Evolutionary conservation across 2,113 vertebrate species (phyloP).

Genomic region (Tangachromis dhanisi): DNA sequence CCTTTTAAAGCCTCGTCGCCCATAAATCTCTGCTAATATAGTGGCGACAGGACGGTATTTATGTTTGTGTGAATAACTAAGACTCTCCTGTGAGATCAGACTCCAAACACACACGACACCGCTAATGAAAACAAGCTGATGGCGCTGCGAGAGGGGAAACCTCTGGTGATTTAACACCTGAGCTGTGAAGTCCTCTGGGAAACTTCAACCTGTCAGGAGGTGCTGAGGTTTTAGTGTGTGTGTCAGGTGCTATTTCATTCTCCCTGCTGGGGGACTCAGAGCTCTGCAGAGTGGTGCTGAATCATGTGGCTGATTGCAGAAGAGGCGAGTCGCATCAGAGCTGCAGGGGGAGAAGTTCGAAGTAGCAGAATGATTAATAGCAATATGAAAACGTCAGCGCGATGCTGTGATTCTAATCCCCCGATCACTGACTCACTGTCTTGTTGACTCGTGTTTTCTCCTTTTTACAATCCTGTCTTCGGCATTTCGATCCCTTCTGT

Average conservation of each 20-base stretch:
- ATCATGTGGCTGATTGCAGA: slow-evolving; percentile 12
- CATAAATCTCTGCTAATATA: neutral
- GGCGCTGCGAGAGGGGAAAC: neutral
- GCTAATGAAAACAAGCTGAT: slow-evolving; percentile 10
- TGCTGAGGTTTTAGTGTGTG: neutral
- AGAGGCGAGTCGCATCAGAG: neutral
- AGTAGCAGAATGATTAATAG: neutral
- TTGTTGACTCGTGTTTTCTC: neutral
- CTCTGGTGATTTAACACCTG: slow-evolving; percentile 13
- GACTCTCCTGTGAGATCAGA: neutral
- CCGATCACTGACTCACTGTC: neutral
- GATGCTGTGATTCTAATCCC: neutral
- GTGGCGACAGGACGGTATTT: neutral
- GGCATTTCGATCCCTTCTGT: neutral
- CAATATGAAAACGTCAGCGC: neutral
- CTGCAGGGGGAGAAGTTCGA: neutral
- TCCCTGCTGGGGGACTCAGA: neutral
- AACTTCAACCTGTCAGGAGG: neutral
- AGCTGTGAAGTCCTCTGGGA: slow-evolving; percentile 6
- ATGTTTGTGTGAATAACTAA: neutral
- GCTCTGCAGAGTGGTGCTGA: neutral
- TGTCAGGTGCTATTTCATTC: slow-evolving; percentile 7
- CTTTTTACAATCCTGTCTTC: neutral
- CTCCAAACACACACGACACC: neutral
- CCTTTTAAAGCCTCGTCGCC: neutral